Percentiles rank a stretch among this genome's conserved stretches.
Evolutionary conservation across 2,888 invertebrate genomes (phyloP).

Genomic region (Podotricha telesiphe): DNA sequence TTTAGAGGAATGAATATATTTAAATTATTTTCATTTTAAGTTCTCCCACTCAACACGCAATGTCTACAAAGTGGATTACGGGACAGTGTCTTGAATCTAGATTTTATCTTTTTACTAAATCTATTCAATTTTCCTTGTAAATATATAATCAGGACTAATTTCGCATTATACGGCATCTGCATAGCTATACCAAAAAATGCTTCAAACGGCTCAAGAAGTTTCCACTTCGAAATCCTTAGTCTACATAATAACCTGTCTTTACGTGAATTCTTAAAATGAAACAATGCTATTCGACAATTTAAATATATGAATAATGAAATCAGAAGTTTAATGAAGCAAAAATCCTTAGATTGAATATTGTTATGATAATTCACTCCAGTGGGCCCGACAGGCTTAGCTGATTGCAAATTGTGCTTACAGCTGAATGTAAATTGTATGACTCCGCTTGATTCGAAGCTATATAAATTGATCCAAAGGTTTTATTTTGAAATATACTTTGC

Average conservation of each 20-base stretch:
- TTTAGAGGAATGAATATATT: too few relatives aligned
- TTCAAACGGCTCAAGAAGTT: too few relatives aligned
- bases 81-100: too few relatives aligned
- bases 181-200: too few relatives aligned
- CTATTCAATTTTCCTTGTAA: too few relatives aligned
- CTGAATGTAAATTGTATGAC: slow-evolving; percentile 72
- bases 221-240: too few relatives aligned
- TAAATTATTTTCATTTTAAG: too few relatives aligned
- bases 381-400: slow-evolving; percentile 67
- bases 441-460: slow-evolving; percentile 45
- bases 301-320: slow-evolving; percentile 14
- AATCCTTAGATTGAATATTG: slow-evolving; percentile 41
- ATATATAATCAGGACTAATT: too few relatives aligned
- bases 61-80: too few relatives aligned
- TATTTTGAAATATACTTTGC: background rate
- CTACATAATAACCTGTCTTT: background rate
- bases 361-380: slow-evolving; percentile 44
- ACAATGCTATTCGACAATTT: background rate
- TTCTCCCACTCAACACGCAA: too few relatives aligned
- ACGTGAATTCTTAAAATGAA: background rate
- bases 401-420: slow-evolving; percentile 78
- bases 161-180: too few relatives aligned
- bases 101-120: too few relatives aligned
- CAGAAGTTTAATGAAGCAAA: slow-evolving; percentile 37
- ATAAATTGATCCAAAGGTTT: background rate